These are phyloP conservation scores for Scortum barcoo DNA, from an alignment of 2,113 vertebrate species.

Conservation along the genomic window DNA sequence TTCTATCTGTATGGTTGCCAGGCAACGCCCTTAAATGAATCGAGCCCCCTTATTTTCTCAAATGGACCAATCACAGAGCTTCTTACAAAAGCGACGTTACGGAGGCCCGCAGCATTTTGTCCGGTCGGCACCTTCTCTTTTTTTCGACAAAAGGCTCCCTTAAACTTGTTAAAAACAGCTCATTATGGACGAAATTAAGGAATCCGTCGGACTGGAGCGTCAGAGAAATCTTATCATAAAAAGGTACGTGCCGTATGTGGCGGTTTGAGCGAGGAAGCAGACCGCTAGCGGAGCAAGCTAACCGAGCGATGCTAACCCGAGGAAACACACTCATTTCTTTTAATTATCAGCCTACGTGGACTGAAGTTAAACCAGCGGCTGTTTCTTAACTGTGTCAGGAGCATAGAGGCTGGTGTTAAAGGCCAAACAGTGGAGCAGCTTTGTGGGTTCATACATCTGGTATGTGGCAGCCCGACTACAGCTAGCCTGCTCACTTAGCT, in stretches of 20 bases:
- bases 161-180: constrained; percentile 14
- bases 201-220: constrained; percentile 55
- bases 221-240: constrained; percentile 75
- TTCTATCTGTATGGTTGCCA: constrained; percentile 57
- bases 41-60: constrained; percentile 16
- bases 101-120: not conserved
- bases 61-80: constrained; percentile 69
- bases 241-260: too few species aligned
- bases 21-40: constrained; percentile 62
- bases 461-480: not conserved
- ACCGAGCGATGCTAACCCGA: not conserved
- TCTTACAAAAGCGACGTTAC: not conserved
- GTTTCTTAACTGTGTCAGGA: not conserved
- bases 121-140: not conserved
- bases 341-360: fast-evolving
- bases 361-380: too few species aligned
- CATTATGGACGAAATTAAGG: constrained; percentile 73
- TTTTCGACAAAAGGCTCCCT: constrained; percentile 21
- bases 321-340: not conserved
- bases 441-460: not conserved
- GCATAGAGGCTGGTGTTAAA: not conserved
- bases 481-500: not conserved
- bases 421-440: not conserved
- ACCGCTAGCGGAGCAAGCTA: constrained; percentile 35
- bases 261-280: too few species aligned